Evolutionary conservation across 2,797 vertebrate genomes (phyloP).

Genomic region (Pseudotriccus pelzelni): DNA sequence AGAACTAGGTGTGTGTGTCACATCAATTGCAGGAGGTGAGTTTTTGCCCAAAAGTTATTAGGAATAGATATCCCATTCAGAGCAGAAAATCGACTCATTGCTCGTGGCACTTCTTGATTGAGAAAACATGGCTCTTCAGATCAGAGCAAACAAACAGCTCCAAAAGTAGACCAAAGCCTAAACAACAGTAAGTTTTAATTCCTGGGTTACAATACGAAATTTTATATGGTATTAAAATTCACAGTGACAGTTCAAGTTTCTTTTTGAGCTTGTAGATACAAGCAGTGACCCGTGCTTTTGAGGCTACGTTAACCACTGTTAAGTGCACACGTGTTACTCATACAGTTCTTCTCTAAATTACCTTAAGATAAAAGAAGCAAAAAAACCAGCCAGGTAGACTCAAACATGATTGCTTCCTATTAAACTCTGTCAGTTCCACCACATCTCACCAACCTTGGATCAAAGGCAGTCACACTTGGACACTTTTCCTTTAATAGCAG

Average conservation of each 20-base stretch:
- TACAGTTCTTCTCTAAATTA: conserved; percentile 2
- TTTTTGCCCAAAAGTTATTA: not conserved
- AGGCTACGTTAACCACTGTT: not conserved
- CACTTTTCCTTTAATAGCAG: conserved; percentile 16
- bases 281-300: not conserved
- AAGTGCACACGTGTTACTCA: not conserved
- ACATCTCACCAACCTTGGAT: conserved; percentile 10
- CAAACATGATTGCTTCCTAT: conserved; percentile 22
- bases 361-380: conserved; percentile 28
- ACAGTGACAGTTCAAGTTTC: not conserved
- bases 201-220: not conserved
- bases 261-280: not conserved
- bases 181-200: not conserved
- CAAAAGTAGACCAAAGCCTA: not conserved
- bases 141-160: not conserved
- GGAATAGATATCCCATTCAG: not conserved
- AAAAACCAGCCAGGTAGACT: not conserved
- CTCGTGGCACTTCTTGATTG: not conserved
- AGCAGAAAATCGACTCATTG: not conserved
- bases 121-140: not conserved
- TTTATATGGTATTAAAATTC: not conserved
- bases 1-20: not conserved
- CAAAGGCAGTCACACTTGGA: conserved; percentile 52
- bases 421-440: conserved; percentile 40
- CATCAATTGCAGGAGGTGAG: not conserved